Evolutionary conservation across 2,797 vertebrate genomes (phyloP).

Genomic region (Malacoctenus gilli): DNA sequence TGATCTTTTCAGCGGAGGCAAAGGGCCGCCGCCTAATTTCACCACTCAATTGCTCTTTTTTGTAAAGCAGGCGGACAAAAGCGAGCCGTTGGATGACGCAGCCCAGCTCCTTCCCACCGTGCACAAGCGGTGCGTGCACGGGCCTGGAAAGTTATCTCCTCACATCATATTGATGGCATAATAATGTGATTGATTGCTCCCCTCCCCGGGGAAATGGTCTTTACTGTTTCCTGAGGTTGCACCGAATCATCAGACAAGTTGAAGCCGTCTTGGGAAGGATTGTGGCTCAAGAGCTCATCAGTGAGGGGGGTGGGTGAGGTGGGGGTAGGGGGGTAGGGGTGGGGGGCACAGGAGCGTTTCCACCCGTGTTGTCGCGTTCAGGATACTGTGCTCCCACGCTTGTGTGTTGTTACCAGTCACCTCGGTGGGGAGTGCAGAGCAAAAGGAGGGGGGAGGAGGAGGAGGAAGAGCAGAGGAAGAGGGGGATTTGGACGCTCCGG

Average conservation of each 20-base stretch:
- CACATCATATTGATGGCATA: constrained; percentile 63
- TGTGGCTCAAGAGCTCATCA: constrained; percentile 8
- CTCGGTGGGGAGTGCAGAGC: constrained; percentile 45
- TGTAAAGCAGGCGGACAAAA: too few species aligned
- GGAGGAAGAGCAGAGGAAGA: constrained; percentile 5
- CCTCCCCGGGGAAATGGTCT: constrained; percentile 23
- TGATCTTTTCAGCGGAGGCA: constrained; percentile 22
- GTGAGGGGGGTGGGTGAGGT: too few species aligned
- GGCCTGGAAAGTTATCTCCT: constrained; percentile 46
- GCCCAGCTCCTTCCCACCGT: too few species aligned
- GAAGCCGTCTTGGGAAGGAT: constrained; percentile 8
- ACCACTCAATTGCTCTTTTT: too few species aligned
- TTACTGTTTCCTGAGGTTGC: constrained; percentile 35
- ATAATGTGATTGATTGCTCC: constrained; percentile 53
- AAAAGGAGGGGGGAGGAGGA: constrained; percentile 14
- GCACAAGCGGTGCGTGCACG: constrained; percentile 8
- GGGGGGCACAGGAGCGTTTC: background rate
- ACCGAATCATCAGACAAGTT: constrained; percentile 16
- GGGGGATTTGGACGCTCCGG: constrained; percentile 22
- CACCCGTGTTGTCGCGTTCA: constrained; percentile 3
- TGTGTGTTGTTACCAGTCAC: constrained; percentile 4
- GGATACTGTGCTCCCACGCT: too few species aligned
- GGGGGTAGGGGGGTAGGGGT: too few species aligned
- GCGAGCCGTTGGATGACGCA: too few species aligned
- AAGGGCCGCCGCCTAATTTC: too few species aligned